These are phyloP conservation scores for Myiotriccus ornatus DNA, from an alignment of 2,797 vertebrate species.

Conservation along the genomic window DNA sequence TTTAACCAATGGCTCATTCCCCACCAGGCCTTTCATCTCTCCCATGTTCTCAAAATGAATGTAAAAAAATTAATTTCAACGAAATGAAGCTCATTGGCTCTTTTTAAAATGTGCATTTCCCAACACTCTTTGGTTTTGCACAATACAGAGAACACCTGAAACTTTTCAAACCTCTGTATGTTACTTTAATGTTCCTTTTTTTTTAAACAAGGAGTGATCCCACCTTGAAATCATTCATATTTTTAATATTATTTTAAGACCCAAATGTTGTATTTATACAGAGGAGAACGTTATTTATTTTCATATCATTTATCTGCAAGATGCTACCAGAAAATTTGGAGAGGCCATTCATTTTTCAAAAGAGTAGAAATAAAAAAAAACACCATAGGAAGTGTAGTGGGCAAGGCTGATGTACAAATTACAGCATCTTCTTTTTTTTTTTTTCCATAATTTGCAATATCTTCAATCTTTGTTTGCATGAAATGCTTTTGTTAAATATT, in stretches of 20 bases:
- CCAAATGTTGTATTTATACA: not conserved
- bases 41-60: not conserved
- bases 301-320: not conserved
- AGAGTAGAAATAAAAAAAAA: not conserved
- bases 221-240: not conserved
- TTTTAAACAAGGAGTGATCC: not conserved
- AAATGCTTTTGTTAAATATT: slow-evolving; percentile 72
- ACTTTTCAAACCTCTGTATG: not conserved
- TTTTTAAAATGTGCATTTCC: not conserved
- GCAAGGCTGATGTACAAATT: slow-evolving; percentile 47
- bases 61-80: not conserved
- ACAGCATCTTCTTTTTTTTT: slow-evolving; percentile 5
- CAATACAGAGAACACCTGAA: not conserved
- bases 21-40: not conserved
- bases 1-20: not conserved
- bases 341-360: not conserved
- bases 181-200: not conserved
- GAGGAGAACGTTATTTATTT: slow-evolving; percentile 39
- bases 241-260: not conserved
- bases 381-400: not conserved
- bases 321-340: not conserved
- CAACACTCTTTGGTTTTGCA: not conserved
- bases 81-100: not conserved
- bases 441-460: not conserved
- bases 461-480: slow-evolving; percentile 74